These are phyloP conservation scores for Pleuronectes platessa DNA, from an alignment of 2,113 vertebrate genomes.

Conservation along the genomic window DNA sequence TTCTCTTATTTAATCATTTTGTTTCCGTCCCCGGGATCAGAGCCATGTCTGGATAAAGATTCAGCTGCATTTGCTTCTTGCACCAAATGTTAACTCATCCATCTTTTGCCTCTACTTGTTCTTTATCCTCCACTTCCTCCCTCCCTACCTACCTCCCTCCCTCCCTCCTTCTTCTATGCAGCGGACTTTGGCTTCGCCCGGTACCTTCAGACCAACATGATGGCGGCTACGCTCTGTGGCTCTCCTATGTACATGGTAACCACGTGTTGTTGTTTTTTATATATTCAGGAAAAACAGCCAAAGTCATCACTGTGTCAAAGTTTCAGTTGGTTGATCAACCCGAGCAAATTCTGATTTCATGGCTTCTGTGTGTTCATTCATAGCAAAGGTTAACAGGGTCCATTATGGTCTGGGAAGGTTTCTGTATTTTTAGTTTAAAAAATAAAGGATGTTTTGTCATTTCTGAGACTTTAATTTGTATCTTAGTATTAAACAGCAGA, in stretches of 20 bases:
- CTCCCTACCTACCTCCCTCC: not conserved
- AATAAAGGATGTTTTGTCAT: not conserved
- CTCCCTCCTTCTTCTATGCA: conserved; percentile 53
- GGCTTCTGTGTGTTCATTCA: not conserved
- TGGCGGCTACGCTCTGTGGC: conserved; percentile 96
- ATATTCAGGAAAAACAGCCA: not conserved
- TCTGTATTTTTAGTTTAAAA: not conserved
- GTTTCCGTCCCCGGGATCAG: not conserved
- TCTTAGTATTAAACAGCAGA: too few species aligned
- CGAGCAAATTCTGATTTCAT: not conserved
- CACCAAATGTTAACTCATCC: not conserved
- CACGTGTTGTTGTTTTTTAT: not conserved
- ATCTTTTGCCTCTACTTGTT: not conserved
- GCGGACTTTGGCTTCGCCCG: conserved; percentile 98
- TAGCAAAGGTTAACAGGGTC: not conserved
- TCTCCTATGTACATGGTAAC: conserved; percentile 99
- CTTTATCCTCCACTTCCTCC: not conserved
- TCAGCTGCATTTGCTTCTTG: not conserved
- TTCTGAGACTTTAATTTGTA: not conserved
- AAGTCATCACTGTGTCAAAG: not conserved
- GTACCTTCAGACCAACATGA: conserved; percentile 97
- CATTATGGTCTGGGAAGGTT: not conserved
- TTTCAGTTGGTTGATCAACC: not conserved
- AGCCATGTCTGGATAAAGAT: not conserved
- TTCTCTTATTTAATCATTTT: not conserved